phyloP scores from a whole-genome alignment of 2,797 vertebrate species.

The Falco cherrug region DNA sequence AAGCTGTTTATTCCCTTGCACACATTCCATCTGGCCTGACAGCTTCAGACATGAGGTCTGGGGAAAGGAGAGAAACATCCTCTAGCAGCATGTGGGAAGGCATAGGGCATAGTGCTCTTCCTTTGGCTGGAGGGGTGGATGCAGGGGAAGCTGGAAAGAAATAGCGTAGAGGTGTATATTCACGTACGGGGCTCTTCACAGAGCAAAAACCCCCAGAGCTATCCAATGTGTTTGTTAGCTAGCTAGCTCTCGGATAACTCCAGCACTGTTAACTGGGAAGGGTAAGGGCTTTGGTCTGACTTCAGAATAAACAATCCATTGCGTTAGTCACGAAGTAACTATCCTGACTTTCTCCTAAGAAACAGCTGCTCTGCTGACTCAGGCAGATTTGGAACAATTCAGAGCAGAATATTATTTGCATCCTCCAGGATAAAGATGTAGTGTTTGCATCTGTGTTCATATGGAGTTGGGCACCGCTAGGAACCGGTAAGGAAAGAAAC shows the following conservation, averaged over 20 bases:
- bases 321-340: neutral
- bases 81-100: neutral
- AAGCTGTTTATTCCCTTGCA: neutral
- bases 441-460: neutral
- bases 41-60: neutral
- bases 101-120: neutral
- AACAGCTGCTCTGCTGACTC: neutral
- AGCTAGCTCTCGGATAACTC: neutral
- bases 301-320: neutral
- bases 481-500: rapidly evolving
- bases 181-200: no score
- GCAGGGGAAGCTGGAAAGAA: neutral
- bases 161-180: rapidly evolving
- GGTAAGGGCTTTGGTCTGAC: neutral
- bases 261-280: neutral
- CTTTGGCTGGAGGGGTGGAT: neutral
- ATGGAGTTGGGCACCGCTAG: neutral
- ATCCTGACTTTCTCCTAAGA: neutral
- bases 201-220: no score
- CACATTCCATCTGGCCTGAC: neutral
- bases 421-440: neutral
- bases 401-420: neutral
- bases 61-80: neutral
- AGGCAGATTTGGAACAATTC: neutral
- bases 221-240: rapidly evolving